phyloP scores from a whole-genome alignment of 2,888 invertebrate genomes.

The Petrolisthes cinctipes region DNA sequence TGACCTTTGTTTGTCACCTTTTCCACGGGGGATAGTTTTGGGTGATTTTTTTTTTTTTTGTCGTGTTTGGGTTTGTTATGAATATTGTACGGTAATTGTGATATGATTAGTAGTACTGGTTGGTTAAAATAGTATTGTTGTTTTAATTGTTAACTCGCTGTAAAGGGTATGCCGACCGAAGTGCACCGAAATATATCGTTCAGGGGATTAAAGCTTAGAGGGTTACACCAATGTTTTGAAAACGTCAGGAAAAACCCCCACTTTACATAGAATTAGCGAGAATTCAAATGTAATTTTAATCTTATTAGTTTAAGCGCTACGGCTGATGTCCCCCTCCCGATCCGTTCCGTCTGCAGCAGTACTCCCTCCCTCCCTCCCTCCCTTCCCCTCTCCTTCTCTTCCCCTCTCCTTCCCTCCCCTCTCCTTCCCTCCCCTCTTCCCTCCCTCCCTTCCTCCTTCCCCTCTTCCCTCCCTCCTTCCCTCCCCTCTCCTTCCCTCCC shows the following conservation, averaged over 20 bases:
- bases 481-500: neutral
- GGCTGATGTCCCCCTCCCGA: neutral
- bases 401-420: neutral
- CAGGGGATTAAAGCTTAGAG: slow-evolving; percentile 31
- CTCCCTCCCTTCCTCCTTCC: neutral
- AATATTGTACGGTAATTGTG: too few species aligned
- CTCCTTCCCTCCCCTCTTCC: neutral
- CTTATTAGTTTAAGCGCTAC: slow-evolving; percentile 52
- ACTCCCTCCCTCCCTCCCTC: neutral
- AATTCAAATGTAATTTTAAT: slow-evolving; percentile 61
- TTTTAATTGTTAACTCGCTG: too few species aligned
- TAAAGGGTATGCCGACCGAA: neutral
- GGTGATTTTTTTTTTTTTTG: too few species aligned
- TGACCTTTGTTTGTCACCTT: too few species aligned
- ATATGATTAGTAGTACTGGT: too few species aligned
- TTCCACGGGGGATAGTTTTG: too few species aligned
- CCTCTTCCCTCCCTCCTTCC: neutral
- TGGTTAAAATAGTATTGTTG: too few species aligned
- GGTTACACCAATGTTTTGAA: slow-evolving; percentile 57
- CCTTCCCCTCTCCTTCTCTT: neutral
- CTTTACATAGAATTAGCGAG: slow-evolving; percentile 59
- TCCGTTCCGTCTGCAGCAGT: neutral
- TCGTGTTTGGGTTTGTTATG: too few species aligned
- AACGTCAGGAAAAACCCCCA: slow-evolving; percentile 41
- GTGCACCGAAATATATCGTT: neutral